These are phyloP conservation scores for Cydia pomonella DNA, from an alignment of 1,140 invertebrate species.

Conservation along the genomic window DNA sequence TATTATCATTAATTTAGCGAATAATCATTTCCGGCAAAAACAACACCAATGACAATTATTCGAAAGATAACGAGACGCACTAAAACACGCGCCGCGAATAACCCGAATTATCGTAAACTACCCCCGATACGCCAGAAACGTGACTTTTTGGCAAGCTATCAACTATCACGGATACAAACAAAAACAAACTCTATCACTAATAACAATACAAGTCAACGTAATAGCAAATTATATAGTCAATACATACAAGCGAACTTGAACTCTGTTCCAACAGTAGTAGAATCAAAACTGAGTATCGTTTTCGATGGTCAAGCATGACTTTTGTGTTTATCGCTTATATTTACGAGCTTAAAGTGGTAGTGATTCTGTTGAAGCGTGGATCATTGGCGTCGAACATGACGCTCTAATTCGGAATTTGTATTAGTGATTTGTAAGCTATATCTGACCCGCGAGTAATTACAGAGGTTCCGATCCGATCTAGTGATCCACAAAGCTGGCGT, in stretches of 20 bases:
- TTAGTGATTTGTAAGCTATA: conserved; percentile 23
- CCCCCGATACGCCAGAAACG: conserved; percentile 23
- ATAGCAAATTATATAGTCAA: not conserved
- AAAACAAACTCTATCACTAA: not conserved
- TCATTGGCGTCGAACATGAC: conserved; percentile 20
- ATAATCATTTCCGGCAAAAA: conserved; percentile 12
- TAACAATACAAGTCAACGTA: not conserved
- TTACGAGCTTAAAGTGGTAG: conserved; percentile 14
- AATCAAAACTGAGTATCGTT: not conserved
- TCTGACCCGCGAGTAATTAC: not conserved
- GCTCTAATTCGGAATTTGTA: conserved; percentile 1
- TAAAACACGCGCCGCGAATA: conserved; percentile 14
- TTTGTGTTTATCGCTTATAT: conserved; percentile 12
- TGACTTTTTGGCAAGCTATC: conserved; percentile 15
- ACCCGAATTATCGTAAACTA: conserved; percentile 31
- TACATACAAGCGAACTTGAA: not conserved
- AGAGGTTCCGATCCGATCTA: conserved; percentile 1
- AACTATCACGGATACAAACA: not conserved
- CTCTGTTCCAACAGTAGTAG: not conserved
- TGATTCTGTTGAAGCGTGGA: conserved; percentile 3
- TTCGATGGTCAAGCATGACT: conserved; percentile 6
- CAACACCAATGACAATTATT: conserved; percentile 25
- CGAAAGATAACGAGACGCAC: conserved; percentile 1
- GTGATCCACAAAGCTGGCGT: not conserved
- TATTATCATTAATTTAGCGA: conserved; percentile 10